These are phyloP conservation scores for Phyllotreta cruciferae DNA, from an alignment of 2,888 invertebrate genomes.

Conservation along the genomic window DNA sequence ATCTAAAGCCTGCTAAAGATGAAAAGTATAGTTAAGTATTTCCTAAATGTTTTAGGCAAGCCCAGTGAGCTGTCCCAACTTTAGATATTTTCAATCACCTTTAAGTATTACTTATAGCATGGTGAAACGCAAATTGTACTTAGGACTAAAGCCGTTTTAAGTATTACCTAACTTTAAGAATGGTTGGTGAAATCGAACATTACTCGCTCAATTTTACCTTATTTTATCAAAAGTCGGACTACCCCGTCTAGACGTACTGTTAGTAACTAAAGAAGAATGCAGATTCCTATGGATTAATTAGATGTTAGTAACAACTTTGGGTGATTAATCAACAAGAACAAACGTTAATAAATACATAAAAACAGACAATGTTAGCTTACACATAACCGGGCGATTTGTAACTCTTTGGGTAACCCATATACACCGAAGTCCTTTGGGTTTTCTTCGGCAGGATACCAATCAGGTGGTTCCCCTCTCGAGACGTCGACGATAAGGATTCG, in stretches of 20 bases:
- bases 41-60: no score
- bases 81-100: no score
- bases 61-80: no score
- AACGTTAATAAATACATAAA: constrained; percentile 20
- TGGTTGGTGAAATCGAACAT: no score
- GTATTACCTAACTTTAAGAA: no score
- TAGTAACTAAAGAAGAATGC: constrained; percentile 53
- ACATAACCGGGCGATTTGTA: constrained; percentile 62
- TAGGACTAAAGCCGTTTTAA: no score
- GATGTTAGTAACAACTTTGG: constrained; percentile 35
- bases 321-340: constrained; percentile 18
- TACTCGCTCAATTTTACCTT: constrained; percentile 45
- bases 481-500: constrained; percentile 80
- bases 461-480: constrained; percentile 62
- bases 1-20: no score
- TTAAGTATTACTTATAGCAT: no score
- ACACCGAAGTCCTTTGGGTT: constrained; percentile 65
- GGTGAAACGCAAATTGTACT: no score
- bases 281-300: constrained; percentile 47
- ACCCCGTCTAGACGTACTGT: constrained; percentile 55
- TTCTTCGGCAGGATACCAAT: constrained; percentile 61
- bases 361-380: constrained; percentile 55
- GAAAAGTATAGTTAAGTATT: no score
- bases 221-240: constrained; percentile 54
- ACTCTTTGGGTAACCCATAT: constrained; percentile 61